Conservation (phyloP, 2,888 invertebrate species). For the Phrixothrix hirtus region DNA sequence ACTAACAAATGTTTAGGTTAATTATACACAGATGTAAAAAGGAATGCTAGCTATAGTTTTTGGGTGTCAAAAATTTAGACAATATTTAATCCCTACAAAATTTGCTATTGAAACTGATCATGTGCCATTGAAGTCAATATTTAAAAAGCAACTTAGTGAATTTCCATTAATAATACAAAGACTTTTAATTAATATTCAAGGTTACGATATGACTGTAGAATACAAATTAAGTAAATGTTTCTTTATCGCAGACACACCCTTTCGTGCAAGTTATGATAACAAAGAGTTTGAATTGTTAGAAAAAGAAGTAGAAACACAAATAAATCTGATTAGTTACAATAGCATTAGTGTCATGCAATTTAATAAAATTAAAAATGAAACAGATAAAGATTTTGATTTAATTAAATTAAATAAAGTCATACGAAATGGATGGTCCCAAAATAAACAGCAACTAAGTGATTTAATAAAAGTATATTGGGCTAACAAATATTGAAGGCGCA, state of each 20-base stretch:
- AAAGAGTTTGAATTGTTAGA: background rate
- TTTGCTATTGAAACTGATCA: background rate
- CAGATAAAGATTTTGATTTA: background rate
- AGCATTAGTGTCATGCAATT: background rate
- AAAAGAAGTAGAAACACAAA: background rate
- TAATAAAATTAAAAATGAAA: background rate
- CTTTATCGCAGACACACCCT: background rate
- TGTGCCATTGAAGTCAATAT: background rate
- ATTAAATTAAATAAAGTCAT: too few species aligned
- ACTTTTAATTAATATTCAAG: background rate
- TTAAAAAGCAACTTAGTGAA: background rate
- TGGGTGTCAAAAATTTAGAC: too few species aligned
- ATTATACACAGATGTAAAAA: too few species aligned
- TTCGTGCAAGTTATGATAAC: background rate
- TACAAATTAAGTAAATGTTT: background rate
- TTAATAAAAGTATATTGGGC: too few species aligned
- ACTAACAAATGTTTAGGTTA: too few species aligned
- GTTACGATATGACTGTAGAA: background rate
- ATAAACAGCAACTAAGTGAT: background rate
- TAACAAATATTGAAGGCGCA: too few species aligned
- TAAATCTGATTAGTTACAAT: background rate
- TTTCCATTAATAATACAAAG: background rate
- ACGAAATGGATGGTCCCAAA: background rate
- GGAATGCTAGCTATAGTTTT: too few species aligned
- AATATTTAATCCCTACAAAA: too few species aligned